phyloP scores from a whole-genome alignment of 1,140 invertebrate genomes.

The Pseudachorutes palmiensis region DNA sequence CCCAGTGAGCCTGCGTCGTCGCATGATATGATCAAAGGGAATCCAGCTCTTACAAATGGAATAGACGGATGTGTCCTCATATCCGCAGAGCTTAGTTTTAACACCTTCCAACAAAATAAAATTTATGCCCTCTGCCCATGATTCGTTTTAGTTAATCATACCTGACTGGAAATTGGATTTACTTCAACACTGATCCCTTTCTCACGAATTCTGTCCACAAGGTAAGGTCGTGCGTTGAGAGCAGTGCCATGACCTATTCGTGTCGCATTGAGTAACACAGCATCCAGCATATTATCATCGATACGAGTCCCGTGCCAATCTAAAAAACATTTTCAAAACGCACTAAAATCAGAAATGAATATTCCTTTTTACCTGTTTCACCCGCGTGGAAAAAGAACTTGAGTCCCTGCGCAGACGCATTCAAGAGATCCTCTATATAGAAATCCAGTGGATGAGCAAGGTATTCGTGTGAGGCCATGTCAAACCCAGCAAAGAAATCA shows the following conservation, averaged over 20 bases:
- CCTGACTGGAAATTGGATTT: constrained; percentile 60
- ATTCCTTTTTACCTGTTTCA: constrained; percentile 57
- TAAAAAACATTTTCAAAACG: constrained; percentile 31
- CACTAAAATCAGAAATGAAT: too few species aligned
- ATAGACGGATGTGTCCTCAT: constrained; percentile 69
- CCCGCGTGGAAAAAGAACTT: constrained; percentile 71
- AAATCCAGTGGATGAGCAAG: neutral
- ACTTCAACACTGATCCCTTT: constrained; percentile 66
- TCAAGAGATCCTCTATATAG: neutral
- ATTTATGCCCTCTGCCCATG: neutral
- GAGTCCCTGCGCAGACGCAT: constrained; percentile 38
- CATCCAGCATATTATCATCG: constrained; percentile 67
- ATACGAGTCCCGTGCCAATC: constrained; percentile 49
- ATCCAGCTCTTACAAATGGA: constrained; percentile 52
- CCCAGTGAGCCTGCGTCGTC: constrained; percentile 75
- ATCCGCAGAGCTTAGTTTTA: constrained; percentile 60
- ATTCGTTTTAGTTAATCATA: constrained; percentile 29
- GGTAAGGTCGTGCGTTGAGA: constrained; percentile 62
- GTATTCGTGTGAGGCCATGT: constrained; percentile 40
- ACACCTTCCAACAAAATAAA: constrained; percentile 48
- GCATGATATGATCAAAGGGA: constrained; percentile 56
- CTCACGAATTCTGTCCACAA: constrained; percentile 54
- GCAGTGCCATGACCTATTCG: constrained; percentile 64
- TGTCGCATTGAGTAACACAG: constrained; percentile 61
- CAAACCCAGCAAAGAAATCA: constrained; percentile 60